Evolutionary conservation across 64 coral and sea anemone genomes (phyloP).

Genomic region (Cladopsammia gracilis): DNA sequence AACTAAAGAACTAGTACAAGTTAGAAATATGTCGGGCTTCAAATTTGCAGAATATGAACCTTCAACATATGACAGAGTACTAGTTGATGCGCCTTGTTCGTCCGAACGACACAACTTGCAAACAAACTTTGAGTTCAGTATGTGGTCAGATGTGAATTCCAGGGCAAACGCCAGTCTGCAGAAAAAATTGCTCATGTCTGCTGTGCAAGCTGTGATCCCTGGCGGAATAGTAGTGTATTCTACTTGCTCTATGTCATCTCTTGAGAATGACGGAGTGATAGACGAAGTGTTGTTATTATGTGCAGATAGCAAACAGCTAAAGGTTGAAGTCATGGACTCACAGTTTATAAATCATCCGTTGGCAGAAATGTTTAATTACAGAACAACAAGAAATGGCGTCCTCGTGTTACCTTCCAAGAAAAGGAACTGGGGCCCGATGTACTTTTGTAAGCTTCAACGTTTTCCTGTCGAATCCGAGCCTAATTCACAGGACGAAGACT

Average conservation of each 20-base stretch:
- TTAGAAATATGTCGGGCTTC: conserved; percentile 30
- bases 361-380: conserved; percentile 37
- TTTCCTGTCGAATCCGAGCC: not conserved
- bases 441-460: conserved; percentile 52
- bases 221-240: conserved; percentile 58
- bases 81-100: conserved; percentile 81
- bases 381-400: conserved; percentile 16
- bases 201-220: conserved; percentile 27
- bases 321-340: conserved; percentile 8
- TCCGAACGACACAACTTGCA: conserved; percentile 67
- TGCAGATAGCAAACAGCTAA: not conserved
- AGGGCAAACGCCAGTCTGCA: conserved; percentile 32
- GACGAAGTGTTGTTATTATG: conserved; percentile 24
- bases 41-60: conserved; percentile 59
- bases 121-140: conserved; percentile 58
- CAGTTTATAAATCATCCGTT: not conserved
- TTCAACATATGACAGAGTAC: conserved; percentile 64
- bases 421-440: conserved; percentile 57
- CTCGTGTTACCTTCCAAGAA: conserved; percentile 35
- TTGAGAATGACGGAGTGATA: conserved; percentile 62
- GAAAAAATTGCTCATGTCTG: conserved; percentile 45
- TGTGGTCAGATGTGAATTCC: conserved; percentile 70
- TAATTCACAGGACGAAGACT: not conserved
- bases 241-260: conserved; percentile 50
- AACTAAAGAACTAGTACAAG: conserved; percentile 16